Base-by-base conservation (phyloP, 2,888 invertebrate species). In the Cinara cedri region DNA sequence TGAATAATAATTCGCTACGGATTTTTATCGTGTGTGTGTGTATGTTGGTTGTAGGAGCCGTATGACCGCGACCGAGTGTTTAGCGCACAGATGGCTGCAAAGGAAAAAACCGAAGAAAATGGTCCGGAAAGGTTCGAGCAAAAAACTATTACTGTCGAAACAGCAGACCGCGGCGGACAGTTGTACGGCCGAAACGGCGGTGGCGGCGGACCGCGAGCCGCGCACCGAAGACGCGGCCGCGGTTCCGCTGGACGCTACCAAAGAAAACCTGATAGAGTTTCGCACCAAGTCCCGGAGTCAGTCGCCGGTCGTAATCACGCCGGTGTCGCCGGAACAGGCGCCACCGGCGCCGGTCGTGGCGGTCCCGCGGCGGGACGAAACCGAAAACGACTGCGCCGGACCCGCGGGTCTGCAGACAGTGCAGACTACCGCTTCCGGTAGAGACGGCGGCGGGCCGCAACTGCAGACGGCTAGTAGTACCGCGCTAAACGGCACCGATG, bases 21-120 rank as follows among this genome's bases (percentile, higher is more conserved):
- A 68, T 68, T 76, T 74, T 68, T 57, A 76, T 76, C 26, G 26
- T 76, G 75, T 34, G 62, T 42, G 26, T 76, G 68, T 76, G 76
- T 78, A 63, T 81, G 65, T 81, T 75, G 85, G 85, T 87, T 89
- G 87, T 91, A 94, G 94, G 89, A 89, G 89, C 85, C 83, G 87
- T 82, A 90, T 95, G 89, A 90, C 92, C 84, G 95, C 96, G 82
- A 89, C 89, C 90, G 97, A 85, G 90, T 95, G 96, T 87, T 89
- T 96, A 85, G 90, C 92, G 82, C 97, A 97, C 87, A 90, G 89
- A 84, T 97, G 97, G 97, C 88, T 97, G 83, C 87, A 88, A 84
- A 88, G 90, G 70, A 81, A 74, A 84, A 89, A 90, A 72, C 26
- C 54, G n/a, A 80, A 80, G 21, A 80, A 65, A 63, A 80, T 42